Conservation (phyloP, 1,140 invertebrate genomes). For the Leptinotarsa lineolata region DNA sequence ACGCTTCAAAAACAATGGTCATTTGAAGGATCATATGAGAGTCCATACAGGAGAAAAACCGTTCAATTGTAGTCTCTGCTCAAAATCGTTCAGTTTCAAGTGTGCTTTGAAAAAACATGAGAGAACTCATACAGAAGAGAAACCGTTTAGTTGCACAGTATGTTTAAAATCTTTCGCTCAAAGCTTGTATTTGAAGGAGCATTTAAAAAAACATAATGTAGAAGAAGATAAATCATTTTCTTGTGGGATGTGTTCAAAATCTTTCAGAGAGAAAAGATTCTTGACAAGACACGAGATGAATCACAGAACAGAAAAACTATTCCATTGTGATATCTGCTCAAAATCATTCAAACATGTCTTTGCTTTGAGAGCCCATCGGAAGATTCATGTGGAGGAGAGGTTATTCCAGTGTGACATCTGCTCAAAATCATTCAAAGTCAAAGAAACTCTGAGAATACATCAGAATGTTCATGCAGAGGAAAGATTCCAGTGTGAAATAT, state of each 20-base stretch:
- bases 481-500: background rate
- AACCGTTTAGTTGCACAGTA: conserved; percentile 54
- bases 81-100: conserved; percentile 58
- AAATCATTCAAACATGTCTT: conserved; percentile 60
- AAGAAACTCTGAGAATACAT: background rate
- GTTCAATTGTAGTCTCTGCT: conserved; percentile 59
- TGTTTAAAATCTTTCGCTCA: background rate
- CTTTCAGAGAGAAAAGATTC: conserved; percentile 2
- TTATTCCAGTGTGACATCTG: background rate
- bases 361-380: background rate
- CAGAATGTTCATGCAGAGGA: background rate
- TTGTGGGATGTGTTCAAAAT: conserved; percentile 43
- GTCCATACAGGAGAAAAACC: conserved; percentile 60
- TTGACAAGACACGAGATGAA: conserved; percentile 71
- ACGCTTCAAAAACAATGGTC: conserved; percentile 47
- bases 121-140: conserved; percentile 60
- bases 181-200: background rate
- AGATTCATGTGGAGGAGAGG: background rate
- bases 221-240: conserved; percentile 27
- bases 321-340: conserved; percentile 67
- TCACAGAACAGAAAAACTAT: conserved; percentile 75
- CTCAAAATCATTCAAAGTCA: background rate
- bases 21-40: conserved; percentile 64
- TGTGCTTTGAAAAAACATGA: conserved; percentile 62
- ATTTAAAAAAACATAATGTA: conserved; percentile 31